Percentiles rank a stretch among this genome's conserved stretches.
Conservation (phyloP, 2,113 vertebrate genomes). For the Daubentonia madagascariensis region DNA sequence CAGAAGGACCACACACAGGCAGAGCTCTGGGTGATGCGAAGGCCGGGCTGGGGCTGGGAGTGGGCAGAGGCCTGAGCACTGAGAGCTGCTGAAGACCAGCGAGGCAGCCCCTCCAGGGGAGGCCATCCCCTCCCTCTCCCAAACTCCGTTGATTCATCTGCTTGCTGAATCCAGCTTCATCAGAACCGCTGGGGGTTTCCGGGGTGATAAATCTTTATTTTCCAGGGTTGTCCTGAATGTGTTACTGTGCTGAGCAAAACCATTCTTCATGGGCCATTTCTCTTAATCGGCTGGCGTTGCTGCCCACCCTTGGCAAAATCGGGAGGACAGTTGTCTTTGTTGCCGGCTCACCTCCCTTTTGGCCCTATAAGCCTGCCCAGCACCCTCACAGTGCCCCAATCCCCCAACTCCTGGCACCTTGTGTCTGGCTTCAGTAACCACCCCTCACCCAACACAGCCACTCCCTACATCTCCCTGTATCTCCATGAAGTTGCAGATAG, state of each 20-base stretch:
- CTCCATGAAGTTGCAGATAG: not conserved
- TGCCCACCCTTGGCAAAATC: not conserved
- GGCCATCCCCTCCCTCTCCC: not conserved
- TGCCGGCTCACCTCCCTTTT: not conserved
- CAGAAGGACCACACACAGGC: not conserved
- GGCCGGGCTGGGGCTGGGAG: too few relatives aligned
- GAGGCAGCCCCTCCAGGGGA: not conserved
- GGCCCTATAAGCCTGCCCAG: not conserved
- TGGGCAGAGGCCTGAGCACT: fast-evolving
- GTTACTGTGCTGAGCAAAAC: not conserved
- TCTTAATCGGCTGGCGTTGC: not conserved
- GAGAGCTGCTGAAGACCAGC: not conserved
- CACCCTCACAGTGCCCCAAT: fast-evolving
- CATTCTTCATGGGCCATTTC: not conserved
- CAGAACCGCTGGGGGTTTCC: not conserved
- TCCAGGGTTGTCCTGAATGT: not conserved
- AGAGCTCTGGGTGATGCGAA: fast-evolving
- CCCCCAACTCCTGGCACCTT: not conserved
- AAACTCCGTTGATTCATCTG: not conserved
- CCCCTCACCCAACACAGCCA: fast-evolving
- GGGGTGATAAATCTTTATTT: not conserved
- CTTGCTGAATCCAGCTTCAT: not conserved
- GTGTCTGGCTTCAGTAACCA: not conserved
- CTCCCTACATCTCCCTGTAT: not conserved
- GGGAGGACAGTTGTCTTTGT: not conserved